Base-by-base conservation (phyloP, 2,113 vertebrate genomes). In the Oncorhynchus clarkii region DNA sequence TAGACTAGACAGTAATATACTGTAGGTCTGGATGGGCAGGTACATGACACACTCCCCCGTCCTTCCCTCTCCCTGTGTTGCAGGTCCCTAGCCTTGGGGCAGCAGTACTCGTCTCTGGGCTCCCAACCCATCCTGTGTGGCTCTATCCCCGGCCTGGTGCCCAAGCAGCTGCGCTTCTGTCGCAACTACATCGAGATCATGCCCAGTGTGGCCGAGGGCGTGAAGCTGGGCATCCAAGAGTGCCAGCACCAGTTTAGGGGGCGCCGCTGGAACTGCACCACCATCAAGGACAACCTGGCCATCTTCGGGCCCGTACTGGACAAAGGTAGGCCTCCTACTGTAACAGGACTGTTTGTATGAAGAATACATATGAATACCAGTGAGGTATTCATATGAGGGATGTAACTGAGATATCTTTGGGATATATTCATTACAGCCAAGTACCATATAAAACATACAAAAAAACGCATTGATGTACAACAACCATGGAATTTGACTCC, bases 171-270 rank as follows among this genome's bases (percentile, higher is more conserved):
- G 72, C 95, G 97, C 4, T 99, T 99, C 93, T 99, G 97, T 82
- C 91, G 97, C 75, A 99, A 98, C 94, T 98, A 98, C 5, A 93
- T 98, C 89, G 97, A 99, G 86, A 97, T 98, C 91, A 99, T 99
- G 97, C 97, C 97, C 86, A 98, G 97, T 0, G 96, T 99, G 78
- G 98, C 97, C 0, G 97, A 99, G 77, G 98, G 98, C 0, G 95
- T 99, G n/a, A 98, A 96, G 90, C 95, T 98, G 1, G 96, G 97
- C 71, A 97, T 99, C 81, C 96, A 97, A 78, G 97, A 99, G 78
- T 99, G 97, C 78, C 97, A 99, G 70, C 96, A 99, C 86, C 97
- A 99, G 70, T 99, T 99, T 85, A 95, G 97, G 0, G 97, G 97
- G 1, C 94, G 97, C 7, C 94, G 97, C 74, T 99, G 97, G 97